Conservation (phyloP, 2,888 invertebrate species). For the Prosopocoilus inquinatus region DNA sequence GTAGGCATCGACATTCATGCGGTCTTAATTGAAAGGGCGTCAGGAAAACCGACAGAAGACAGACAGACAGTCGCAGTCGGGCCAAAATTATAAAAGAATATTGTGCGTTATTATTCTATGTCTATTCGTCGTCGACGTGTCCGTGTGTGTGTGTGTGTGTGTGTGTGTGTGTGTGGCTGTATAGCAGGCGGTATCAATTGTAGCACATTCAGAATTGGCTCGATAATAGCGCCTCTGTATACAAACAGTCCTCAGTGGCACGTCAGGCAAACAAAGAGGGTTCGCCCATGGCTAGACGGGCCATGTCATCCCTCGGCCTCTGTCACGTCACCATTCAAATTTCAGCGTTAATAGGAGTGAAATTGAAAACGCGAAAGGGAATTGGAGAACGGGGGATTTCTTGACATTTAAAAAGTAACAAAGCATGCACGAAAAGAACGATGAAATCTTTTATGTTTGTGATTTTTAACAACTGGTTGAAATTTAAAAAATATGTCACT, state of each 20-base stretch:
- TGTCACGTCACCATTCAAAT: not conserved
- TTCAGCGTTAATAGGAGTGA: not conserved
- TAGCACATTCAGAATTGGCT: constrained; percentile 17
- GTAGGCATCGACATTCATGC: no score
- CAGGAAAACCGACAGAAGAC: not conserved
- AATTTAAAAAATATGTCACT: no score
- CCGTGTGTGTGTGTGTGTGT: not conserved
- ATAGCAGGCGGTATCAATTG: constrained; percentile 4
- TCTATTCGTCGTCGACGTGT: not conserved
- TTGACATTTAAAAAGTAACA: no score
- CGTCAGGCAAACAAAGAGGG: constrained; percentile 18
- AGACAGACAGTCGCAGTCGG: not conserved
- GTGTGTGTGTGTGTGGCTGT: not conserved
- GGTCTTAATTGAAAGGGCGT: no score
- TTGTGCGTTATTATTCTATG: not conserved
- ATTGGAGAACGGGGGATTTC: not conserved
- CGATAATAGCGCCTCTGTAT: constrained; percentile 22
- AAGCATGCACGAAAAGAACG: no score
- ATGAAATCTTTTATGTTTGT: no score
- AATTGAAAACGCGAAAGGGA: not conserved
- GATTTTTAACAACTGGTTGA: no score
- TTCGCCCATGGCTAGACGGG: not conserved
- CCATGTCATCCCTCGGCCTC: not conserved
- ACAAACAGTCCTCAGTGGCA: constrained; percentile 19
- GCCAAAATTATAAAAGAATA: not conserved